phyloP scores from a whole-genome alignment of 2,888 invertebrate genomes.

The Apoda limacodes region DNA sequence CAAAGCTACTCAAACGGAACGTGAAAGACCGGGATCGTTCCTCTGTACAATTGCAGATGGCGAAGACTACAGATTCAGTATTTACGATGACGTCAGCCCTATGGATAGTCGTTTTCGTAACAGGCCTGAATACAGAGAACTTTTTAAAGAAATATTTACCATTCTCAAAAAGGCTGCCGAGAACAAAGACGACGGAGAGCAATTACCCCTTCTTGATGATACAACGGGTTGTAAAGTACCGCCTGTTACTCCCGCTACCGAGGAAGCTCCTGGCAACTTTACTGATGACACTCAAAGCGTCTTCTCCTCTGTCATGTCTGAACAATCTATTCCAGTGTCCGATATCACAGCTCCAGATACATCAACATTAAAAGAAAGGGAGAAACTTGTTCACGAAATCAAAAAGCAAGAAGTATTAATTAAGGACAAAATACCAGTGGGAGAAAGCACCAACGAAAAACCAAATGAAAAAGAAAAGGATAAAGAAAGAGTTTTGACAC shows the following conservation, averaged over 20 bases:
- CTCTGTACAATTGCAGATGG: conserved; percentile 88
- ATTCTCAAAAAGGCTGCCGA: conserved; percentile 87
- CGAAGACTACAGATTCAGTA: conserved; percentile 87
- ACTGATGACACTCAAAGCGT: conserved; percentile 82
- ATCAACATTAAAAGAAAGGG: conserved; percentile 65
- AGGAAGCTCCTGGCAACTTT: conserved; percentile 72
- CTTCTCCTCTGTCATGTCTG: conserved; percentile 80
- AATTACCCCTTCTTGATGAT: conserved; percentile 78
- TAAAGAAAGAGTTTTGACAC: conserved; percentile 69
- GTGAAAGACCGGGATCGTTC: conserved; percentile 81
- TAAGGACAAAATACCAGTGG: conserved; percentile 33
- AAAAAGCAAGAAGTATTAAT: conserved; percentile 29
- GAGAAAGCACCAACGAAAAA: conserved; percentile 22
- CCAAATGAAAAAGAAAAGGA: conserved; percentile 40
- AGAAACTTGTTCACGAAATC: conserved; percentile 29
- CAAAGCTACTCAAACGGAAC: conserved; percentile 86
- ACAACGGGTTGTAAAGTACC: conserved; percentile 71
- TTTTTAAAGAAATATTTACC: conserved; percentile 87
- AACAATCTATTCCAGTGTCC: conserved; percentile 76
- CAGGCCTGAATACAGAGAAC: conserved; percentile 82
- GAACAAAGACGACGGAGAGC: conserved; percentile 84
- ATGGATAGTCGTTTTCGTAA: conserved; percentile 86
- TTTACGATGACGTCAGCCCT: conserved; percentile 83
- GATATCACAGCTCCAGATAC: conserved; percentile 71
- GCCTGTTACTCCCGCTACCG: conserved; percentile 76